Evolutionary conservation across 1,140 invertebrate genomes (phyloP).

Genomic region (Cheumatopsyche charites): DNA sequence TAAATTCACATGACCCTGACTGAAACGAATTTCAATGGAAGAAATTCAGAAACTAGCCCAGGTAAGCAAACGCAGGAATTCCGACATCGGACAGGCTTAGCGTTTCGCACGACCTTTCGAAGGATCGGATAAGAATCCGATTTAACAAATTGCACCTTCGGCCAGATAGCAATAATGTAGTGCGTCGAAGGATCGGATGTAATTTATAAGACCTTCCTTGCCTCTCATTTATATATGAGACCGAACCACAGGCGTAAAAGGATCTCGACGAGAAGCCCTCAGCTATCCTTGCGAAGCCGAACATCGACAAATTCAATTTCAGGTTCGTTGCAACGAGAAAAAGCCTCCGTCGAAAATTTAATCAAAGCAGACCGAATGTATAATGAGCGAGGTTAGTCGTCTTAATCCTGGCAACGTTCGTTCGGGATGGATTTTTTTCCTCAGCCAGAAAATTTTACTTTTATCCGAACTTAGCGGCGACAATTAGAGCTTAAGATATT

Average conservation of each 20-base stretch:
- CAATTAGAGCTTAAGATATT: constrained; percentile 1
- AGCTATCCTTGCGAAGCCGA: background rate
- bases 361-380: too few relatives aligned
- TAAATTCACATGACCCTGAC: too few relatives aligned
- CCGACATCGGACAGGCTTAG: too few relatives aligned
- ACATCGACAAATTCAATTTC: constrained; percentile 7
- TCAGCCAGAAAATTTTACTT: background rate
- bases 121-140: constrained; percentile 32
- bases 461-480: background rate
- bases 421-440: too few relatives aligned
- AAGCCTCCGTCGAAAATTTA: constrained; percentile 30
- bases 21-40: too few relatives aligned
- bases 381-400: background rate
- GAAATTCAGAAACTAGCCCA: too few relatives aligned
- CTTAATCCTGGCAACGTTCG: background rate
- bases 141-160: constrained; percentile 40
- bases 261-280: background rate
- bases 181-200: constrained; percentile 36
- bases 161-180: constrained; percentile 43
- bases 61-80: too few relatives aligned
- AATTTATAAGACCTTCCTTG: constrained; percentile 36
- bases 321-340: constrained; percentile 24
- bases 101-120: constrained; percentile 31
- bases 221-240: constrained; percentile 41
- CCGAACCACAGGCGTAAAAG: constrained; percentile 4